Percentiles rank a stretch among this genome's conserved stretches.
Conservation (phyloP, 2,113 vertebrate species). For the Pandion haliaetus region DNA sequence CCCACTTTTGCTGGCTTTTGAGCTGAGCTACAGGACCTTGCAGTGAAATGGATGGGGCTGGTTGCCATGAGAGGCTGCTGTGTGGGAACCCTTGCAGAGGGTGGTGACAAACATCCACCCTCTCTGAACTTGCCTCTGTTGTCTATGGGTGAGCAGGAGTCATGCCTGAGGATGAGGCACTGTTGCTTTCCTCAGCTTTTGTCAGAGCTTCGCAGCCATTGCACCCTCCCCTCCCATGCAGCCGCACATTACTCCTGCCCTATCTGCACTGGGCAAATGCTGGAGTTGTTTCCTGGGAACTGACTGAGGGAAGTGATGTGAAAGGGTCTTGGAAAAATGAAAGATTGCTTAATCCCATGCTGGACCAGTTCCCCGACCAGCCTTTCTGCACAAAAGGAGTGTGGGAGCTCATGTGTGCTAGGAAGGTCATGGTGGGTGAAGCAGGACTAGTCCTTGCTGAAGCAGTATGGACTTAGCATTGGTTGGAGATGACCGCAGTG, state of each 20-base stretch:
- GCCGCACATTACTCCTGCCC: fast-evolving
- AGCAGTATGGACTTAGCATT: neutral
- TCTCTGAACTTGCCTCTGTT: neutral
- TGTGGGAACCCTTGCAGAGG: neutral
- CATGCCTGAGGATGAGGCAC: neutral
- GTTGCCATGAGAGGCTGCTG: neutral
- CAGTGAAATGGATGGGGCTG: neutral
- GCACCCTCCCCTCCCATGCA: neutral
- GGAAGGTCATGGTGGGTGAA: neutral
- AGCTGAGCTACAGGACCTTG: neutral
- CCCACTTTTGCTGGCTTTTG: neutral
- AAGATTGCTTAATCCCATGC: neutral
- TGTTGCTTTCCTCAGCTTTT: neutral
- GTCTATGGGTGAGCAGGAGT: neutral
- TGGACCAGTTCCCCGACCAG: neutral
- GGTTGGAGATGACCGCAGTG: neutral
- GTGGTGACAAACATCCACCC: neutral
- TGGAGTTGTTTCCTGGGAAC: neutral
- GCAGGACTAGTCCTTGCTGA: neutral
- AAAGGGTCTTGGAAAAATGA: neutral
- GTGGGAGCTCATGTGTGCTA: neutral
- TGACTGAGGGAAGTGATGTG: neutral
- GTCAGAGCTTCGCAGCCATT: neutral
- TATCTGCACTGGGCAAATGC: neutral
- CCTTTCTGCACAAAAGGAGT: neutral